These are phyloP conservation scores for Bos javanicus DNA, from an alignment of 2,113 vertebrate genomes.

Conservation along the genomic window DNA sequence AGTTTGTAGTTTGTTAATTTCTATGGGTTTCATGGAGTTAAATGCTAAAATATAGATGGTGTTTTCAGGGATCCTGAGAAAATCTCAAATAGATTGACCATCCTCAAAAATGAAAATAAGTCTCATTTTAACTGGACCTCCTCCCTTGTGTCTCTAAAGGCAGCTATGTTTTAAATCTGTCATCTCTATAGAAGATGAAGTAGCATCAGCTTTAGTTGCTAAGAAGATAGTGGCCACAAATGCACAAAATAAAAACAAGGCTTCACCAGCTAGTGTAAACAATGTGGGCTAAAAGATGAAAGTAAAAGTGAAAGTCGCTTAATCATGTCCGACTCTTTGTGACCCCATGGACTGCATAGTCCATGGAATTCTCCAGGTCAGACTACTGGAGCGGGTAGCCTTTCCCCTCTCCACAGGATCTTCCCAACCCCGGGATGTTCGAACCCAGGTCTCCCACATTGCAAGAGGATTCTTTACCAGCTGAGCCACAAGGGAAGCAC, in stretches of 20 bases:
- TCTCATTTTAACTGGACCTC: neutral
- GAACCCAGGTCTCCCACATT: neutral
- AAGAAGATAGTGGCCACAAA: neutral
- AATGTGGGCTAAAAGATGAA: neutral
- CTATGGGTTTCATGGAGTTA: neutral
- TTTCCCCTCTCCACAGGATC: neutral
- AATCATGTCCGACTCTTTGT: accelerated
- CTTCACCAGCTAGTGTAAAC: neutral
- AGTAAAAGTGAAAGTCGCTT: neutral
- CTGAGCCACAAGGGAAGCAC: neutral
- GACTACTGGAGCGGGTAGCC: neutral
- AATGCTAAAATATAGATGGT: neutral
- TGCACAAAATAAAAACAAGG: neutral
- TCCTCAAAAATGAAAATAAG: neutral
- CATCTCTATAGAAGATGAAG: neutral
- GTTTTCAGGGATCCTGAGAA: neutral
- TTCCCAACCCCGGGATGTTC: neutral
- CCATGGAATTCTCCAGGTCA: neutral
- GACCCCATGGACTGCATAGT: neutral
- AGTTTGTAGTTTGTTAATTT: neutral
- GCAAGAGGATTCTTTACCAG: neutral
- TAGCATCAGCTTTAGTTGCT: neutral
- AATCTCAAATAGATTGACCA: neutral
- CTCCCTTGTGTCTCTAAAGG: neutral
- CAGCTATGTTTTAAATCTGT: neutral